Evolutionary conservation across 2,888 invertebrate genomes (phyloP), one percentile per base, ranked within the genome.

Genomic region (Pammene fasciana): DNA sequence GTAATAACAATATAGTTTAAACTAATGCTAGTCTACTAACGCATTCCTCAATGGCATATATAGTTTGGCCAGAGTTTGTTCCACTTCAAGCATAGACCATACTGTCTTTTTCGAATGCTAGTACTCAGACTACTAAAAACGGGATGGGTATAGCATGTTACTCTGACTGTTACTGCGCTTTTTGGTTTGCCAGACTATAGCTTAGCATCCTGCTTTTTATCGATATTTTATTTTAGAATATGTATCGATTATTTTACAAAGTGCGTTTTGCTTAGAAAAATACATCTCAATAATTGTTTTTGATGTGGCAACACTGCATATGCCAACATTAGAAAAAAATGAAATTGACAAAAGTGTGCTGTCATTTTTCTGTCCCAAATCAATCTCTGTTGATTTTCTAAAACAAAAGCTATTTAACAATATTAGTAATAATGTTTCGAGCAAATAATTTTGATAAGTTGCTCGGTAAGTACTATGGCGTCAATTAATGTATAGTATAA

Each of bases 381-480:
- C 85, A 85, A 85, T 87, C 82, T 79, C 79, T 84, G 86, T 88
- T 86, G 86, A 86, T 88, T 89, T 87, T 86, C 78, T 84, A 86
- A 85, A 87, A 88, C 83, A 86, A 84, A 85, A 86, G 76, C 81
- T 83, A 81, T 80, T 80, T 72, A 71, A 75, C 72, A 73, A 78
- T 75, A 73, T 76, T 79, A 73, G 77, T 78, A 82, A 94, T 89
- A 78, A 95, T 95, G 95, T 95, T 95, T 86, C 91, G 93, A 77
- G 90, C 93, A 73, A 91, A 92, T 78, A 93, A 93, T 86, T 95
- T 95, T 84, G 95, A 95, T 84, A 95, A 94, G 90, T 89, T 95
- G 81, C 92, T 95, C 75, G 95, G 95, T 95, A 87, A 89, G 92
- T 82, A 72, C 72, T 52, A 45, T 67, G 65, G 64, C 60, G 57